Conservation (phyloP, 2,888 invertebrate species). For the Spisula subtruncata region DNA sequence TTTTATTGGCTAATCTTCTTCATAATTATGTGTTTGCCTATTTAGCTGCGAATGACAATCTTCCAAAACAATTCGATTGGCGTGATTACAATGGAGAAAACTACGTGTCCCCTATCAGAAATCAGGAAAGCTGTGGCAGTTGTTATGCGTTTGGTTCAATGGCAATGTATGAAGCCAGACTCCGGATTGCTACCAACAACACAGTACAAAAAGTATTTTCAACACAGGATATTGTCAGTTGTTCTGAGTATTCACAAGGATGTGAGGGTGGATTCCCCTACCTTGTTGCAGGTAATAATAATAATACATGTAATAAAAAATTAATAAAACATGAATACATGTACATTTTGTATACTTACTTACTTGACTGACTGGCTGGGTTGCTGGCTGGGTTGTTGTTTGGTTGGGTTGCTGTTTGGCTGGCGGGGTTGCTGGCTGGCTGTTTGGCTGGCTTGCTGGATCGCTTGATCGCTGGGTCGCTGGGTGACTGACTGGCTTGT, state of each 20-base stretch:
- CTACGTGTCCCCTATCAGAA: constrained; percentile 87
- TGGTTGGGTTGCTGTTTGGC: no score
- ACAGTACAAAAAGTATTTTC: constrained; percentile 87
- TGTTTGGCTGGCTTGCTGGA: no score
- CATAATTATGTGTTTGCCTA: no score
- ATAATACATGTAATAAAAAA: no score
- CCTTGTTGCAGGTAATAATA: constrained; percentile 73
- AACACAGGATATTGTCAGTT: constrained; percentile 89
- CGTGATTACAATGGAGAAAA: constrained; percentile 84
- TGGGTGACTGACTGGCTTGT: no score
- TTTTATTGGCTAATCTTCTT: no score
- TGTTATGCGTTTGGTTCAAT: constrained; percentile 89
- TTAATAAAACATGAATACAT: no score
- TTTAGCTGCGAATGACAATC: constrained; percentile 34
- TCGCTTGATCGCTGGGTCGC: no score
- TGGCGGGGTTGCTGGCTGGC: no score
- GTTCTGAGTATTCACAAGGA: constrained; percentile 88
- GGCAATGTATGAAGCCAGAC: constrained; percentile 88
- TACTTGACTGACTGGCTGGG: no score
- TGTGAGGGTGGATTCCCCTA: constrained; percentile 84
- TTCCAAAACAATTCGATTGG: constrained; percentile 86
- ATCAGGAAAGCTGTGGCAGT: constrained; percentile 88
- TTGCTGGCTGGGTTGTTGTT: no score
- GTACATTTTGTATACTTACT: no score
- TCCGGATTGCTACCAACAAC: constrained; percentile 88